Evolutionary conservation across 1,140 invertebrate genomes (phyloP).

Genomic region (Dolichoris vasculosae): DNA sequence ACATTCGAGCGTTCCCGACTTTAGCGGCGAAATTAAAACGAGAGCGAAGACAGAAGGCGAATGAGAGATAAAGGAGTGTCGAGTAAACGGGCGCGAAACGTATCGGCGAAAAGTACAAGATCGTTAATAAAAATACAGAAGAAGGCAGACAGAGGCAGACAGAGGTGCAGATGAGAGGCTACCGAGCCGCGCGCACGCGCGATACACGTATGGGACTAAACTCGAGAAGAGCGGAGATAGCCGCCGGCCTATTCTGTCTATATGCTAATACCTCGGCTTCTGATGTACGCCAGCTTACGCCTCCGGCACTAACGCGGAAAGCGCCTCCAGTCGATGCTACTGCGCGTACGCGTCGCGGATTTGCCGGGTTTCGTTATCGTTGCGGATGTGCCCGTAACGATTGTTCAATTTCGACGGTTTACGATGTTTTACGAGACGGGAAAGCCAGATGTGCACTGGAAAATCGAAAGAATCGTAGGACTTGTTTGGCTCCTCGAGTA

Average conservation of each 20-base stretch:
- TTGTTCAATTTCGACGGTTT: not conserved
- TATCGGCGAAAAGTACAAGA: constrained; percentile 65
- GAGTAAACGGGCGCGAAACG: constrained; percentile 43
- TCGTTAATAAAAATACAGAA: constrained; percentile 65
- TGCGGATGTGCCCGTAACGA: not conserved
- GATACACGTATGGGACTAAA: constrained; percentile 60
- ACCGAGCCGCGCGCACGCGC: constrained; percentile 5
- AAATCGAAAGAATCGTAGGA: not conserved
- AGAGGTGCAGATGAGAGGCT: constrained; percentile 4
- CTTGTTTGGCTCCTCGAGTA: not conserved
- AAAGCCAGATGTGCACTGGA: too few species aligned
- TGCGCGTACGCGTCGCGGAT: constrained; percentile 11
- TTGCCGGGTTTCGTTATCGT: constrained; percentile 2
- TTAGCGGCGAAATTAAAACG: not conserved
- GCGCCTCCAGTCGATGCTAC: constrained; percentile 20
- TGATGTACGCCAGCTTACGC: constrained; percentile 68
- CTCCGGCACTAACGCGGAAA: constrained; percentile 57
- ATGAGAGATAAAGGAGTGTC: not conserved
- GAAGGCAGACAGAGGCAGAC: not conserved
- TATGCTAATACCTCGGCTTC: constrained; percentile 72
- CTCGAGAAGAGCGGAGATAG: constrained; percentile 58
- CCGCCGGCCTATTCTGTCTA: constrained; percentile 69
- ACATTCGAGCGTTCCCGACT: too few species aligned
- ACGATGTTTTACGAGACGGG: not conserved
- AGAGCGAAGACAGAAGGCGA: not conserved